A percentile compares a stretch with the other conserved stretches of the same genome.
These are phyloP conservation scores for Gari tellinella DNA, from an alignment of 2,888 invertebrate species.

Conservation along the genomic window DNA sequence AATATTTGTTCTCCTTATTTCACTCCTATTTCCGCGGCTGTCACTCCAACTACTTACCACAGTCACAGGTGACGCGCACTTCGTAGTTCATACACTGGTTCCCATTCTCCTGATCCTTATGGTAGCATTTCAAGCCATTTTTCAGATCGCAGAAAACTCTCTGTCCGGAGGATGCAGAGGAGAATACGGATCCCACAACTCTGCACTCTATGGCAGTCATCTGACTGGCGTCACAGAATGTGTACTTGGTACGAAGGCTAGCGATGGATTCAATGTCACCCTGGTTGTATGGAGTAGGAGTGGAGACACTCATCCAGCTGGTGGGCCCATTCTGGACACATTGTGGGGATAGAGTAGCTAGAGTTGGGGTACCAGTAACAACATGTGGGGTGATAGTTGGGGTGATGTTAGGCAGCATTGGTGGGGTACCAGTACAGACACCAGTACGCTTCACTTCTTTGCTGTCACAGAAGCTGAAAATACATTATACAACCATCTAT, in stretches of 20 bases:
- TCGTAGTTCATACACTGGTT: slow-evolving; percentile 80
- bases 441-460: slow-evolving; percentile 79
- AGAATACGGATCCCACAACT: slow-evolving; percentile 88
- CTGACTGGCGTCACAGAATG: slow-evolving; percentile 71
- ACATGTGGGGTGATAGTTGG: slow-evolving; percentile 25
- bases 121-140: slow-evolving; percentile 71
- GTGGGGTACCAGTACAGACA: slow-evolving; percentile 63
- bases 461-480: slow-evolving; percentile 78
- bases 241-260: slow-evolving; percentile 64
- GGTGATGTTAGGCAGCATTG: slow-evolving; percentile 29
- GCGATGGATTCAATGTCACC: slow-evolving; percentile 79
- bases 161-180: slow-evolving; percentile 89
- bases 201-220: slow-evolving; percentile 90
- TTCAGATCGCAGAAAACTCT: slow-evolving; percentile 89
- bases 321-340: slow-evolving; percentile 91
- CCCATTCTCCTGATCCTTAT: slow-evolving; percentile 60
- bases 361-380: slow-evolving; percentile 47
- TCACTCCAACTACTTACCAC: slow-evolving; percentile 80
- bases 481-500: too few species aligned
- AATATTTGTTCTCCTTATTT: too few species aligned
- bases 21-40: too few species aligned
- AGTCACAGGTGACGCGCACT: slow-evolving; percentile 84
- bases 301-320: slow-evolving; percentile 89
- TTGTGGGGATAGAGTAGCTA: slow-evolving; percentile 63
- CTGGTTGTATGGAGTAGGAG: slow-evolving; percentile 72